Conservation (phyloP, 1,140 invertebrate genomes). For the Prorops nasuta region DNA sequence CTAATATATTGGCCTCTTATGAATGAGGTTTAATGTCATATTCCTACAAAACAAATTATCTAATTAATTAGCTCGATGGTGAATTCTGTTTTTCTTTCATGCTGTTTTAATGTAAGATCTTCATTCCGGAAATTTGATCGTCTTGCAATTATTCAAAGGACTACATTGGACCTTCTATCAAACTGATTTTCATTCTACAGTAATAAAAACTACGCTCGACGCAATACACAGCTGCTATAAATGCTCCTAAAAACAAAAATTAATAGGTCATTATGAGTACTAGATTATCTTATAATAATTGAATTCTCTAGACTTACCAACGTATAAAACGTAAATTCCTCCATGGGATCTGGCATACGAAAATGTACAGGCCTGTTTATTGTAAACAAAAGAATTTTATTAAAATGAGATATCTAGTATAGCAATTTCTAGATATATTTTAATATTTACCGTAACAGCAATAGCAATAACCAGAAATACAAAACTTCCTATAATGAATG, state of each 20-base stretch:
- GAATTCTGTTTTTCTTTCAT: too few relatives aligned
- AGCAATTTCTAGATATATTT: slow-evolving; percentile 25
- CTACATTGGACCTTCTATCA: slow-evolving; percentile 80
- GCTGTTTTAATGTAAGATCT: too few relatives aligned
- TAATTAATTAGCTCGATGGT: slow-evolving; percentile 19
- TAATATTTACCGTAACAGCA: slow-evolving; percentile 69
- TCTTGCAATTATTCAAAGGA: slow-evolving; percentile 20
- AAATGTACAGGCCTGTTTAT: slow-evolving; percentile 59
- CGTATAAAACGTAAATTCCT: slow-evolving; percentile 81
- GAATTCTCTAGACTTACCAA: slow-evolving; percentile 57
- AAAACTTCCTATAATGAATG: slow-evolving; percentile 77
- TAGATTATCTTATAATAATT: background rate
- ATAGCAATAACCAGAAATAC: slow-evolving; percentile 73
- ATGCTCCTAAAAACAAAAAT: slow-evolving; percentile 43
- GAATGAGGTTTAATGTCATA: slow-evolving; percentile 7
- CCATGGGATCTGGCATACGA: slow-evolving; percentile 59
- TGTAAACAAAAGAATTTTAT: slow-evolving; percentile 22
- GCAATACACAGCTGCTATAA: slow-evolving; percentile 71
- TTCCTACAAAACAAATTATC: background rate
- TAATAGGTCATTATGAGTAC: background rate
- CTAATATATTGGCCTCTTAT: background rate
- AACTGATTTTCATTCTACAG: slow-evolving; percentile 86
- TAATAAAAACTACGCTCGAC: slow-evolving; percentile 82
- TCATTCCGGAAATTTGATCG: slow-evolving; percentile 15
- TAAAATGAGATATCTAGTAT: slow-evolving; percentile 9